Evolutionary conservation across 2,888 invertebrate species (phyloP).

Genomic region (Eulithis prunata): DNA sequence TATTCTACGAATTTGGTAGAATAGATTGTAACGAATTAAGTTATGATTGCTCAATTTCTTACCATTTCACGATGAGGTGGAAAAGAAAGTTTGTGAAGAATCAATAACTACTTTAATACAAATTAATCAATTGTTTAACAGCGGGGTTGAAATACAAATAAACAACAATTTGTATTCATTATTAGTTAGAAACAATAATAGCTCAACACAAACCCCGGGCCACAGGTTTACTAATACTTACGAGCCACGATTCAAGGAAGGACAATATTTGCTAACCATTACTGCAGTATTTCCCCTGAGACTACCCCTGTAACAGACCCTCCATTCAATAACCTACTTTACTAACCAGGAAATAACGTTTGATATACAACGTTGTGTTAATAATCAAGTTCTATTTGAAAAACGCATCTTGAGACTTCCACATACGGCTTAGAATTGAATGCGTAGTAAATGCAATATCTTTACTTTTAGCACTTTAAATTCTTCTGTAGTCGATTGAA

Average conservation of each 20-base stretch:
- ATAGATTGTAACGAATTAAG: too few relatives aligned
- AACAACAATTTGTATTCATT: constrained; percentile 1
- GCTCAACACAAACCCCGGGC: constrained; percentile 1
- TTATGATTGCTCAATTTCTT: too few relatives aligned
- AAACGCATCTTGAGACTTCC: constrained; percentile 8
- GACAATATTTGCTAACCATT: constrained; percentile 40
- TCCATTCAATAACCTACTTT: constrained; percentile 20
- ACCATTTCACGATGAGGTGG: too few relatives aligned
- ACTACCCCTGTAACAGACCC: constrained; percentile 4
- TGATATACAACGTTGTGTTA: neutral
- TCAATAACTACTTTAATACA: neutral
- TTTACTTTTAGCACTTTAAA: neutral
- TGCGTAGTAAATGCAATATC: constrained; percentile 1
- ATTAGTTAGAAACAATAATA: neutral
- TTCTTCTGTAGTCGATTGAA: neutral
- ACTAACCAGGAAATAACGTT: constrained; percentile 9
- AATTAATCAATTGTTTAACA: neutral
- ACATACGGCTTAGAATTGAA: constrained; percentile 15
- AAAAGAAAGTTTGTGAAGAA: too few relatives aligned
- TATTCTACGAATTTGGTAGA: too few relatives aligned
- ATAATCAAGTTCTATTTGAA: neutral
- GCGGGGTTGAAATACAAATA: neutral
- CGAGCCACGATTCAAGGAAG: constrained; percentile 15
- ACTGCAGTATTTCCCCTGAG: constrained; percentile 37
- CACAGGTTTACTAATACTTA: constrained; percentile 14